These are phyloP conservation scores for Lasioglossum marginatum DNA, from an alignment of 2,888 invertebrate genomes.

Conservation along the genomic window DNA sequence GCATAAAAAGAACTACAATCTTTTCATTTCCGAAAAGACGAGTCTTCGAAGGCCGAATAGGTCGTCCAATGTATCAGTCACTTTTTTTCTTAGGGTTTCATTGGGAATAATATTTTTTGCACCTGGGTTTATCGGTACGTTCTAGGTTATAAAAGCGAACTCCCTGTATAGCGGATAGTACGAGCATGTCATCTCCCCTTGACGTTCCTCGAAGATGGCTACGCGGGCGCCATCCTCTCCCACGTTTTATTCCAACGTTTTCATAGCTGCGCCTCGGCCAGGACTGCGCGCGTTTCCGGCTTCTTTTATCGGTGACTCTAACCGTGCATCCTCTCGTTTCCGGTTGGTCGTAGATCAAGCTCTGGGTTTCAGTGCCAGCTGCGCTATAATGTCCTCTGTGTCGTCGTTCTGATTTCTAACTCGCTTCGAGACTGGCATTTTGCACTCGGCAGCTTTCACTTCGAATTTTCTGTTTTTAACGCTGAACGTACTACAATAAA, in stretches of 20 bases:
- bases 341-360: slow-evolving; percentile 52
- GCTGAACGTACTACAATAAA: neutral
- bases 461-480: neutral
- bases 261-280: slow-evolving; percentile 26
- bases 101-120: neutral
- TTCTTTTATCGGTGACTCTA: slow-evolving; percentile 53
- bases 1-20: neutral
- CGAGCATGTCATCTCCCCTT: slow-evolving; percentile 17
- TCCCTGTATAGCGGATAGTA: neutral
- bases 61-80: neutral
- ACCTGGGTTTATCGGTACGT: neutral
- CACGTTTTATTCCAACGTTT: slow-evolving; percentile 14
- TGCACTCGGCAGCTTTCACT: neutral
- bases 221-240: neutral
- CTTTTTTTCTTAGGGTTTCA: neutral
- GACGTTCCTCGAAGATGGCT: slow-evolving; percentile 9
- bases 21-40: neutral
- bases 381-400: slow-evolving; percentile 34
- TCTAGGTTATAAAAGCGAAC: neutral
- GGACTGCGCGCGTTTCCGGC: slow-evolving; percentile 39
- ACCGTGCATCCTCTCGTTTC: slow-evolving; percentile 51
- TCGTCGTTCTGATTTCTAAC: slow-evolving; percentile 38
- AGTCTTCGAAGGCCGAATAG: neutral
- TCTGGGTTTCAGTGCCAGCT: slow-evolving; percentile 19
- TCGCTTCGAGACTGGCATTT: slow-evolving; percentile 15